These are phyloP conservation scores for Globodera ellingtonae DNA, from an alignment of 1,140 invertebrate species.

Conservation along the genomic window DNA sequence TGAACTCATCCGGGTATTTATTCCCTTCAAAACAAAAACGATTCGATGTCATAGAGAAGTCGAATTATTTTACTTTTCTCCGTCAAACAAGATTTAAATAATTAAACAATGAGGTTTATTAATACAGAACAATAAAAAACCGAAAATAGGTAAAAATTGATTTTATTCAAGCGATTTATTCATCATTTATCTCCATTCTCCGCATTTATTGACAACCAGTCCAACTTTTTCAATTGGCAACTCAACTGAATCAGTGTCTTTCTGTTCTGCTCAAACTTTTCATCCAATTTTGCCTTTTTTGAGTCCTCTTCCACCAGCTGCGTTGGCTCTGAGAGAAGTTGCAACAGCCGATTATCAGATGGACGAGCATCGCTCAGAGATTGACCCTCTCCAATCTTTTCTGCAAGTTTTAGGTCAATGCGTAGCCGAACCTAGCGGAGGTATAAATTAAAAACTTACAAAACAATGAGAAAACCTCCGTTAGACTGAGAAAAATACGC, in stretches of 20 bases:
- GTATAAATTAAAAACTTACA: neutral
- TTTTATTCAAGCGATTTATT: no score
- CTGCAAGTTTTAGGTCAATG: constrained; percentile 19
- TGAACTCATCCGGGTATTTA: constrained; percentile 12
- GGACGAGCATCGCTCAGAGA: constrained; percentile 18
- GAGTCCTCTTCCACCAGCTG: constrained; percentile 1
- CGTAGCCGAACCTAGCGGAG: constrained; percentile 9
- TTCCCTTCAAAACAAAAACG: neutral
- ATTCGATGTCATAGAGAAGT: neutral
- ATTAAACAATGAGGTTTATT: no score
- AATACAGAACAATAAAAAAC: no score
- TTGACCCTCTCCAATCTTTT: neutral
- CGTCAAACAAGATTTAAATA: no score
- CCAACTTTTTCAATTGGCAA: constrained; percentile 25
- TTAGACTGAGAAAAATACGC: constrained; percentile 21
- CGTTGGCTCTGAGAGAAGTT: constrained; percentile 1
- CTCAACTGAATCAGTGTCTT: constrained; percentile 9
- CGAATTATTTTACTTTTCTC: neutral
- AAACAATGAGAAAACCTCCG: constrained; percentile 12
- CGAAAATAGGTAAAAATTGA: no score
- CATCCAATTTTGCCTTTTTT: constrained; percentile 14
- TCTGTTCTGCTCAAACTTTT: constrained; percentile 20
- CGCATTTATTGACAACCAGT: constrained; percentile 27
- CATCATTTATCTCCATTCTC: constrained; percentile 7
- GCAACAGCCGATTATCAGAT: constrained; percentile 14